phyloP scores from a whole-genome alignment of 2,888 invertebrate species.

The Drosophila koepferae region DNA sequence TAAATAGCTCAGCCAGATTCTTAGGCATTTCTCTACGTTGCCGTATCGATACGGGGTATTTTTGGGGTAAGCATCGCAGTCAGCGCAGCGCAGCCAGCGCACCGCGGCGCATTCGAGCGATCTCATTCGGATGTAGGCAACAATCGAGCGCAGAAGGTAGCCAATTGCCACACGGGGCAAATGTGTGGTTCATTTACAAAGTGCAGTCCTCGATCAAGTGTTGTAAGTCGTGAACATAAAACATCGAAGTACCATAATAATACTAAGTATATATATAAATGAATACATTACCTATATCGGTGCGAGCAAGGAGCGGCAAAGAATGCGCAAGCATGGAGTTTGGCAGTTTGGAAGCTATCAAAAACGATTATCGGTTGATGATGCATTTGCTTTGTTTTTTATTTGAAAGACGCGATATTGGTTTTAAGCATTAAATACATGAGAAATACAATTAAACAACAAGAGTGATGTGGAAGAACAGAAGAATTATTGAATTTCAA shows the following conservation, averaged over 20 bases:
- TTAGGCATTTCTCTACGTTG: conserved; percentile 51
- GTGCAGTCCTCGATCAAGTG: conserved; percentile 47
- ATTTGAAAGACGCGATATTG: conserved; percentile 68
- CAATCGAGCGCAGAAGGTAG: conserved; percentile 65
- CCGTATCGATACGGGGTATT: conserved; percentile 42
- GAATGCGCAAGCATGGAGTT: conserved; percentile 50
- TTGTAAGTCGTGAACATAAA: conserved; percentile 26
- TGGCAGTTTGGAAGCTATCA: conserved; percentile 55
- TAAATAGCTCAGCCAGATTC: conserved; percentile 37
- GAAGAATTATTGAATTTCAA: conserved; percentile 20
- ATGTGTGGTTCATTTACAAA: conserved; percentile 30
- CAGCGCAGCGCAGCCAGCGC: conserved; percentile 53
- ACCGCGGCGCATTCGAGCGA: conserved; percentile 57
- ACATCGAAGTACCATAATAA: conserved; percentile 17
- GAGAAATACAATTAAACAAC: conserved; percentile 76
- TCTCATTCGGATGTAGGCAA: conserved; percentile 69
- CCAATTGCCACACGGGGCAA: conserved; percentile 31
- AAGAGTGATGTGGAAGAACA: conserved; percentile 48
- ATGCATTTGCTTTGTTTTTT: conserved; percentile 72
- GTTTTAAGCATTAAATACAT: conserved; percentile 79
- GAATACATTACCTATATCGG: conserved; percentile 48
- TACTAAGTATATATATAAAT: not conserved
- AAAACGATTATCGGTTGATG: conserved; percentile 57
- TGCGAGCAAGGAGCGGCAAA: conserved; percentile 43
- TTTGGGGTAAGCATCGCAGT: conserved; percentile 45